Conservation (phyloP, 2,888 invertebrate species). For the Chymomyza procnemis region DNA sequence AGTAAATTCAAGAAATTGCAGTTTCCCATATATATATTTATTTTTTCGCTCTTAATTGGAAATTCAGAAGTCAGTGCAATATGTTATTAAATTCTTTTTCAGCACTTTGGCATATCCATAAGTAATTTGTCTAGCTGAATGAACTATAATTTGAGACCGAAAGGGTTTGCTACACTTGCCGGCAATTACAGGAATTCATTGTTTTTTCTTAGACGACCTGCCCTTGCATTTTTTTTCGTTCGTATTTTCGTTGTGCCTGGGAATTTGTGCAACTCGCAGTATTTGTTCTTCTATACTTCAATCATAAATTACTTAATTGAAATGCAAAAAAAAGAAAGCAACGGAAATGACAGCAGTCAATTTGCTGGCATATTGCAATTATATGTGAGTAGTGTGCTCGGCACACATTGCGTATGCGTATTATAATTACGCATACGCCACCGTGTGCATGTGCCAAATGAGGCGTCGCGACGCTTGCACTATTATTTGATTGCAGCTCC, state of each 20-base stretch:
- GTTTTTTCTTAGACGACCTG: neutral
- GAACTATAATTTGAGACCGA: slow-evolving; percentile 44
- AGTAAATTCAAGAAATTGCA: neutral
- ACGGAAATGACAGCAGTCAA: neutral
- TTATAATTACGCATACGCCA: slow-evolving; percentile 45
- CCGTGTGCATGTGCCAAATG: slow-evolving; percentile 46
- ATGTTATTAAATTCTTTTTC: slow-evolving; percentile 30
- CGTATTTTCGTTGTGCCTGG: slow-evolving; percentile 41
- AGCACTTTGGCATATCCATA: slow-evolving; percentile 8
- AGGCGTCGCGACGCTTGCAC: slow-evolving; percentile 20
- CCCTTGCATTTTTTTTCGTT: neutral
- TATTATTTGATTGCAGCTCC: neutral
- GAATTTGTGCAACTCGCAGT: slow-evolving; percentile 56
- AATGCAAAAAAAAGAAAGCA: slow-evolving; percentile 31
- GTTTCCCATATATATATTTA: too few relatives aligned
- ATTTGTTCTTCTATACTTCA: neutral
- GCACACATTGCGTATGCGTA: slow-evolving; percentile 59
- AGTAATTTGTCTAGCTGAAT: slow-evolving; percentile 28
- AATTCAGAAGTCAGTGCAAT: neutral
- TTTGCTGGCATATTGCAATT: neutral
- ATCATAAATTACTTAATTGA: slow-evolving; percentile 59
- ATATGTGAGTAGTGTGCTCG: neutral
- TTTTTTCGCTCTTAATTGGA: neutral
- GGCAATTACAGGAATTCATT: neutral
- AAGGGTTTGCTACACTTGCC: neutral